Evolutionary conservation across 1,140 invertebrate genomes (phyloP), one percentile per base, ranked within the genome.

Genomic region (Drosophila auraria): DNA sequence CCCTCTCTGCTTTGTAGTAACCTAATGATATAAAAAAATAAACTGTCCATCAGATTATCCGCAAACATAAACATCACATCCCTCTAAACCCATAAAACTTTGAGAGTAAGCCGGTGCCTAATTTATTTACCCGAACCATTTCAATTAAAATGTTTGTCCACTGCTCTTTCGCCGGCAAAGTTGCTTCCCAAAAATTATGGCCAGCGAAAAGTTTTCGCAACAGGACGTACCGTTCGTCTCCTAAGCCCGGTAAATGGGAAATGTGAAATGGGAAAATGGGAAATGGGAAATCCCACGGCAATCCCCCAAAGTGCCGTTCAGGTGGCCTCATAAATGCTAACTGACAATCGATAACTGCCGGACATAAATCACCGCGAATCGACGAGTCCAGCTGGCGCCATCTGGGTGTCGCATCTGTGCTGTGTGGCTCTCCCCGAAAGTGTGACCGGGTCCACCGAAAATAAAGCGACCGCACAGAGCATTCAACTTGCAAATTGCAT

Each of bases 401-500:
- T 54, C 64, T 70, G 47, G 40, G 49, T 20, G 50, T 56, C 65
- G 38, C 30, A 30, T n/a, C 47, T 33, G 63, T 38, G 38, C 15
- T 36, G 17, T 20, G 20, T 20, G 23, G 7, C 5, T 1, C 15
- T 6, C 15, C 15, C 45, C 27, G 15, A 65, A 65, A 69, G 61
- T 66, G 65, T 69, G 65, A 69, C 61, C 61, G 66, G 53, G 49
- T 70, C 51, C 69, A 49, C 20, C 38, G 20, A 49, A 71, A 68
- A 49, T 56, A 70, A 40, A 70, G 66, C 63, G 70, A 73, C 70
- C 68, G 58, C 68, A 73, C 53, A 59, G 53, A 49, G 54, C 54
- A 72, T 73, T 71, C 68, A 73, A 73, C 53, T 73, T 72, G 70
- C 36, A 73, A 73, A 72, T 72, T 73, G 68, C 70, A 72, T 73